A percentile compares a stretch with the other conserved stretches of the same genome.
Evolutionary conservation across 2,888 invertebrate genomes (phyloP).

Genomic region (Xylota sylvarum): DNA sequence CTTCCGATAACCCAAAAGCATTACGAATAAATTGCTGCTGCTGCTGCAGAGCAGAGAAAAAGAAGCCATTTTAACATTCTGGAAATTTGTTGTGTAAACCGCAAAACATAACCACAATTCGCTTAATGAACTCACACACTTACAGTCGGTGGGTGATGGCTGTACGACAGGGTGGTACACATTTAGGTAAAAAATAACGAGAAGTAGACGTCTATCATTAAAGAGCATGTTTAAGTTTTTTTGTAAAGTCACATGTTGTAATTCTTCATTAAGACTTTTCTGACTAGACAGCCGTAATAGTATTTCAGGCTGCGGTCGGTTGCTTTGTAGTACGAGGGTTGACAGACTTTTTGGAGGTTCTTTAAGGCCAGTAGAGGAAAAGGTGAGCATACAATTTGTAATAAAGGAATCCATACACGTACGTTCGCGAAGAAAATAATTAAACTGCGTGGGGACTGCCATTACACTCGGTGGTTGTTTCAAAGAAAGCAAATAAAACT

Average conservation of each 20-base stretch:
- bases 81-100: slow-evolving; percentile 49
- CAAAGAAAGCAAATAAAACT: too few relatives aligned
- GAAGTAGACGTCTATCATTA: slow-evolving; percentile 26
- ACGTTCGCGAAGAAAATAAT: too few relatives aligned
- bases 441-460: too few relatives aligned
- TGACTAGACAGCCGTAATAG: neutral
- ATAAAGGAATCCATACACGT: too few relatives aligned
- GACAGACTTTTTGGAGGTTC: neutral
- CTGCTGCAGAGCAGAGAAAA: neutral
- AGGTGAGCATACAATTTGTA: too few relatives aligned
- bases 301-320: neutral
- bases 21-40: slow-evolving; percentile 28
- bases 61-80: slow-evolving; percentile 15
- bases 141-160: neutral
- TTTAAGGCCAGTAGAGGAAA: too few relatives aligned
- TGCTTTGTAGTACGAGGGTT: neutral
- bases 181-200: neutral
- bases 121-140: slow-evolving; percentile 36
- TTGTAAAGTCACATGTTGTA: neutral
- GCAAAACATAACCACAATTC: slow-evolving; percentile 46
- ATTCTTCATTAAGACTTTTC: slow-evolving; percentile 15
- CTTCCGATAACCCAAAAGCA: slow-evolving; percentile 29
- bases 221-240: neutral
- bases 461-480: too few relatives aligned
- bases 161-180: neutral